Conservation (phyloP, 2,888 invertebrate species). For the Philhelius pedissequus region DNA sequence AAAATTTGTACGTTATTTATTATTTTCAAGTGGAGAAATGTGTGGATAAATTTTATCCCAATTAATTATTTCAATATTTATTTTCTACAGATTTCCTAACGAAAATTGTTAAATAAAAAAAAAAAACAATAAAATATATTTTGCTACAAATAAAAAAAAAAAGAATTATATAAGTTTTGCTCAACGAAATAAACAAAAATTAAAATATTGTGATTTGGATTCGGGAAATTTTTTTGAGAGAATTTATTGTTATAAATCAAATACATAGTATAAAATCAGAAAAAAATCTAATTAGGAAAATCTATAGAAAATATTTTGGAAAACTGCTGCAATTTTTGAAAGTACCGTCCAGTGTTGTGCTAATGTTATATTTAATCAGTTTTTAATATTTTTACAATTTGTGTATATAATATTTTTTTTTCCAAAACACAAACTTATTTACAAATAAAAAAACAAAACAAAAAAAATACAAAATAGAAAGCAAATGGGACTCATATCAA, state of each 20-base stretch:
- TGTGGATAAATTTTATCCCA: slow-evolving; percentile 38
- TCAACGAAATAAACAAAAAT: slow-evolving; percentile 47
- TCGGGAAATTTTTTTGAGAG: slow-evolving; percentile 5
- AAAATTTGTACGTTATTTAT: not conserved
- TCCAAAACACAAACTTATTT: not conserved
- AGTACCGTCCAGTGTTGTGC: slow-evolving; percentile 62
- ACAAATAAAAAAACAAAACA: slow-evolving; percentile 21
- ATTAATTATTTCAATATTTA: not conserved
- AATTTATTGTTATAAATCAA: slow-evolving; percentile 31
- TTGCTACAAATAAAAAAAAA: slow-evolving; percentile 40
- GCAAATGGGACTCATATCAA: slow-evolving; percentile 45
- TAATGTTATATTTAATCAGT: slow-evolving; percentile 29
- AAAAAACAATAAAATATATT: slow-evolving; percentile 32
- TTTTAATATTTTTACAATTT: slow-evolving; percentile 4
- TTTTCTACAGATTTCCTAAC: slow-evolving; percentile 55
- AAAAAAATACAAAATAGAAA: too few relatives aligned
- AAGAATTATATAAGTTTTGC: slow-evolving; percentile 23
- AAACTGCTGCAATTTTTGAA: slow-evolving; percentile 33
- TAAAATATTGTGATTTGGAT: slow-evolving; percentile 48
- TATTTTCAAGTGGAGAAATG: slow-evolving; percentile 48
- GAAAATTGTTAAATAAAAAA: slow-evolving; percentile 29
- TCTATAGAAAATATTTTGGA: slow-evolving; percentile 62
- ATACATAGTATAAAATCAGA: slow-evolving; percentile 13
- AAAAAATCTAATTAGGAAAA: slow-evolving; percentile 49
- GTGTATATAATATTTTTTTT: not conserved